These are phyloP conservation scores for Naja naja DNA, from an alignment of 2,113 vertebrate genomes.

Conservation along the genomic window DNA sequence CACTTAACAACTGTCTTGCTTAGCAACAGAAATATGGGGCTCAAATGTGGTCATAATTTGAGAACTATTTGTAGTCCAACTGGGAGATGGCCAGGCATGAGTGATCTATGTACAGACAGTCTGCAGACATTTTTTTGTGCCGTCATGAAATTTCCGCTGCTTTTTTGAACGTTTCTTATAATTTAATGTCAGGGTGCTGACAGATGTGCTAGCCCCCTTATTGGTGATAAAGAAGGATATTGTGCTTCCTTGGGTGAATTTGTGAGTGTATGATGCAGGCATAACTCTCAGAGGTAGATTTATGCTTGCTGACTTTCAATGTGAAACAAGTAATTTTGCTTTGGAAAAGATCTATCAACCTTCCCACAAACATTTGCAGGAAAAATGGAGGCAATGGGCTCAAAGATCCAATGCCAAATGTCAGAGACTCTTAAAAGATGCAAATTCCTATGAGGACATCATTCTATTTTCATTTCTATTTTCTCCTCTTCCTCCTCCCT, in stretches of 20 bases:
- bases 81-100: neutral
- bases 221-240: neutral
- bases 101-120: neutral
- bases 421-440: neutral
- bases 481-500: rapidly evolving
- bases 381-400: neutral
- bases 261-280: neutral
- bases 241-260: neutral
- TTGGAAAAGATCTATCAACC: neutral
- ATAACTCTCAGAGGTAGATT: neutral
- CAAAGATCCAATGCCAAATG: neutral
- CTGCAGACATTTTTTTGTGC: neutral
- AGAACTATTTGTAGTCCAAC: neutral
- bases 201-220: neutral
- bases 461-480: neutral
- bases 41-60: neutral
- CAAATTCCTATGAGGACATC: neutral
- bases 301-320: neutral
- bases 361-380: neutral
- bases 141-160: neutral
- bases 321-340: neutral
- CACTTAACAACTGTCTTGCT: neutral
- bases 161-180: neutral
- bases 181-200: neutral
- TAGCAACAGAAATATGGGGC: neutral